Base-by-base conservation (phyloP, 1,140 invertebrate species). In the Drosophila biarmipes region DNA sequence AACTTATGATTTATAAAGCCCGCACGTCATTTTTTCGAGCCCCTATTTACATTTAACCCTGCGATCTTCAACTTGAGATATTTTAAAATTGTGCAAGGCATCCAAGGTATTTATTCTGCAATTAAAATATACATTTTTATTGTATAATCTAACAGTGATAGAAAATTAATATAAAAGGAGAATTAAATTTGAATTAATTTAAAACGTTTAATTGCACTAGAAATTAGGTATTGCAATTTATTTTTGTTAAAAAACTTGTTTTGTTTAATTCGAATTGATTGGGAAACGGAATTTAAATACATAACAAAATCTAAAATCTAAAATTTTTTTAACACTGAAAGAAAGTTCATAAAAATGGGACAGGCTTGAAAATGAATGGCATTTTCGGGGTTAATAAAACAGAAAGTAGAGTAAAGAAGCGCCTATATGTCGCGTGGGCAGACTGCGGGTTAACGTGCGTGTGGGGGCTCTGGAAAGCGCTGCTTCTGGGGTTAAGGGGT, bases 1-100 rank as follows among this genome's bases (percentile, higher is more conserved):
- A 59, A 73, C 56, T 55, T 43, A 73, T 73, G 68, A 73, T 73
- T 73, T 73, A 73, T 63, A 42, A 63, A 29, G 51, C 67, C 31
- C 15, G 63, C 67, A 68, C 66, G 31, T 58, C 5, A 58, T 58
- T 21, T 53, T 29, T 21, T 7, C 19, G 6, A n/a, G 1, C n/a
- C 38, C 3, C 12, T 55, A 19, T 7, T 42, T 17, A 6, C 3
- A 15, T 5, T 49, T 43, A 53, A 53, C 17, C 58, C 49, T 21
- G 5, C 0, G 37, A 2, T 21, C 12, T 11, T 62, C 14, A 46
- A 46, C 29, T 24, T 24, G 24, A 24, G 24, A 24, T 2, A n/a
- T n/a, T n/a, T n/a, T n/a, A n/a, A n/a, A n/a, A n/a, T n/a, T n/a
- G n/a, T n/a, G n/a, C n/a, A n/a, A n/a, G n/a, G n/a, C n/a, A n/a